Evolutionary conservation across 2,888 invertebrate genomes (phyloP).

Genomic region (Chrysolina oricalcia): DNA sequence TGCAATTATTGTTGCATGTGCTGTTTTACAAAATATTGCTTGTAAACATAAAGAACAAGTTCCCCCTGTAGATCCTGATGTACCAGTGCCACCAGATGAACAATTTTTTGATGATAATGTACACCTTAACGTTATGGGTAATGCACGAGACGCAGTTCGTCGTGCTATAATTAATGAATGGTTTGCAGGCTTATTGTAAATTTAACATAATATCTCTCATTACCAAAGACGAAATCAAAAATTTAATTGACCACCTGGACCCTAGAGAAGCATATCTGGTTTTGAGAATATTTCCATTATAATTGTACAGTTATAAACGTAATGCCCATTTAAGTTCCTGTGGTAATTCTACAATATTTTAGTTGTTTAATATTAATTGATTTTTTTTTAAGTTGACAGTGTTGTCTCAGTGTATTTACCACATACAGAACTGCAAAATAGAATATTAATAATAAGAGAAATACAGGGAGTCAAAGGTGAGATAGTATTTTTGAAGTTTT

Average conservation of each 20-base stretch:
- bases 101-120: not conserved
- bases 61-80: not conserved
- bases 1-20: not conserved
- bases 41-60: not conserved
- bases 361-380: no score
- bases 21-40: not conserved
- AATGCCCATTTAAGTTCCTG: not conserved
- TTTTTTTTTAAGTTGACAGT: no score
- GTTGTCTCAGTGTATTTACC: no score
- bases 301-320: no score
- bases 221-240: not conserved
- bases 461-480: no score
- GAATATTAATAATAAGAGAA: no score
- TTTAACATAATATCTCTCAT: no score
- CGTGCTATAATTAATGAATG: not conserved
- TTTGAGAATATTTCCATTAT: no score
- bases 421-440: no score
- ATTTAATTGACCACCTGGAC: not conserved
- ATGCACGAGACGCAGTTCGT: not conserved
- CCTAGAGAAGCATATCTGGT: not conserved
- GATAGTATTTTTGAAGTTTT: no score
- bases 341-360: no score
- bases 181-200: not conserved
- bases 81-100: slow-evolving; percentile 1
- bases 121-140: not conserved